Conservation (phyloP, 2,113 vertebrate genomes). For the Argyrosomus japonicus region DNA sequence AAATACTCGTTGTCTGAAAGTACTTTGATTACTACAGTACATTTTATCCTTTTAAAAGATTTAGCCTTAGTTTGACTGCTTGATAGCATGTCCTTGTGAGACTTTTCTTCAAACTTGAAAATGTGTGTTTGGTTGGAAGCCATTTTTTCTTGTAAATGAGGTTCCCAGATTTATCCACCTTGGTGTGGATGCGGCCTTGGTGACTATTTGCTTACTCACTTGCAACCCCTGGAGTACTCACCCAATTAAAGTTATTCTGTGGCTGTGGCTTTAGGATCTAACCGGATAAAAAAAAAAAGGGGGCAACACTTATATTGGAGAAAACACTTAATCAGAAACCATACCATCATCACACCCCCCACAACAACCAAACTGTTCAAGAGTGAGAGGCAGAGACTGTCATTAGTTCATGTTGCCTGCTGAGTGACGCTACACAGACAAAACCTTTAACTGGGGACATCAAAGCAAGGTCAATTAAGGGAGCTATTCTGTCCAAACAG, state of each 20-base stretch:
- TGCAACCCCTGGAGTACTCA: conserved; percentile 45
- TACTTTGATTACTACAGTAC: not conserved
- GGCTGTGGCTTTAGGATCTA: conserved; percentile 57
- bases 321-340: conserved; percentile 33
- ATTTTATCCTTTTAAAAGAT: too few relatives aligned
- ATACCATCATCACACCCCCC: conserved; percentile 4
- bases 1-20: not conserved
- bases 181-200: conserved; percentile 53
- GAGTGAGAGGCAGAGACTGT: conserved; percentile 28
- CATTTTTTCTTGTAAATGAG: conserved; percentile 49
- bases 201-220: conserved; percentile 69
- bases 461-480: conserved; percentile 72
- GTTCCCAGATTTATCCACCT: conserved; percentile 65
- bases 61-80: too few relatives aligned
- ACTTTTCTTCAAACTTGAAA: conserved; percentile 41
- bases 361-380: not conserved
- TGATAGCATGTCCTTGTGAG: too few relatives aligned
- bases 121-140: conserved; percentile 34
- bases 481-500: conserved; percentile 64
- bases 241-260: conserved; percentile 62
- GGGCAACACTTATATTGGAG: not conserved
- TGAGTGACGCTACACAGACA: conserved; percentile 72
- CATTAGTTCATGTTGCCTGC: conserved; percentile 66
- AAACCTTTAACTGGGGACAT: conserved; percentile 70
- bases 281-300: not conserved